Percentiles rank a stretch among this genome's conserved stretches.
Evolutionary conservation across 2,113 vertebrate species (phyloP).

Genomic region (Odontesthes bonariensis): DNA sequence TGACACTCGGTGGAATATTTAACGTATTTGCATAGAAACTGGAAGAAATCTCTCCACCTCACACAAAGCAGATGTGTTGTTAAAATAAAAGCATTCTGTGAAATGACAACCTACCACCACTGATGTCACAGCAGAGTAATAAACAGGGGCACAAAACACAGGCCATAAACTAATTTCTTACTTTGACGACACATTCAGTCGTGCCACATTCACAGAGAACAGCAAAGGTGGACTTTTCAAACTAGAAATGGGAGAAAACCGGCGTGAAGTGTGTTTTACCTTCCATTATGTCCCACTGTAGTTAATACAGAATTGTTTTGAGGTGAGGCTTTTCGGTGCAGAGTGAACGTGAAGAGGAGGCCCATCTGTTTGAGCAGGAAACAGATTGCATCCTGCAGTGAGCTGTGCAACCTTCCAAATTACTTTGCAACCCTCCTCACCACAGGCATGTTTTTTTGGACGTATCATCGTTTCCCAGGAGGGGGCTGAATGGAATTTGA

Average conservation of each 20-base stretch:
- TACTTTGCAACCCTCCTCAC: slow-evolving; percentile 56
- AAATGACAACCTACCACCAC: slow-evolving; percentile 21
- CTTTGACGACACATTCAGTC: neutral
- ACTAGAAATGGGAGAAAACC: slow-evolving; percentile 19
- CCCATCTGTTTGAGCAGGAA: slow-evolving; percentile 85
- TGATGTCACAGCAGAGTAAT: slow-evolving; percentile 9
- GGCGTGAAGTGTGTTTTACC: slow-evolving; percentile 2
- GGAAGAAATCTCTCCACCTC: neutral
- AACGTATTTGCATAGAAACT: slow-evolving; percentile 3
- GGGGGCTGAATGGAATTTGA: slow-evolving; percentile 38
- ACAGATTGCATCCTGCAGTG: slow-evolving; percentile 81
- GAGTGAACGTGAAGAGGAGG: slow-evolving; percentile 54
- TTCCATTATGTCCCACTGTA: neutral
- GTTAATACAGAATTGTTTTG: slow-evolving; percentile 34
- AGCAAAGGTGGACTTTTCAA: slow-evolving; percentile 2
- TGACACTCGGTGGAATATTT: slow-evolving; percentile 6
- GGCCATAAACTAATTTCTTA: neutral
- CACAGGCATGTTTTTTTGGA: slow-evolving; percentile 56
- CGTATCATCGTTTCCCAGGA: slow-evolving; percentile 43
- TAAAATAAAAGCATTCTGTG: slow-evolving; percentile 1
- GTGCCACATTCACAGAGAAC: neutral
- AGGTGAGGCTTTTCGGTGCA: slow-evolving; percentile 44
- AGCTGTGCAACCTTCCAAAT: slow-evolving; percentile 69
- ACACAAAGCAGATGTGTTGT: neutral
- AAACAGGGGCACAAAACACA: slow-evolving; percentile 13